Percentiles rank a stretch among this genome's conserved stretches.
Evolutionary conservation across 2,113 vertebrate species (phyloP).

Genomic region (Oncorhynchus kisutch): DNA sequence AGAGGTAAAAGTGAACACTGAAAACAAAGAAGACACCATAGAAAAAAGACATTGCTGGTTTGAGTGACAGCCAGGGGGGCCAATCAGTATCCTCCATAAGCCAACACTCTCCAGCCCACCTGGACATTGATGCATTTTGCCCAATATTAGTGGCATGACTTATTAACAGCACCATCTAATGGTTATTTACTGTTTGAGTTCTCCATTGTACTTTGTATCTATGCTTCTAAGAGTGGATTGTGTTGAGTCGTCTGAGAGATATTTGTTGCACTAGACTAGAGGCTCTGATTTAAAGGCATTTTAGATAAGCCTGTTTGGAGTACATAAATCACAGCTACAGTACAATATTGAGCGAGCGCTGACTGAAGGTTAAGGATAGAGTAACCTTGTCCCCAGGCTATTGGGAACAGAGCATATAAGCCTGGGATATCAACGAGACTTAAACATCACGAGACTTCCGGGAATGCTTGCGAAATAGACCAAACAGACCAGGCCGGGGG

Average conservation of each 20-base stretch:
- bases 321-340: conserved; percentile 2
- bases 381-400: too few relatives aligned
- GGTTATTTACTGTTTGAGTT: neutral
- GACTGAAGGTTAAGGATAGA: neutral
- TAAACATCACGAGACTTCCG: too few relatives aligned
- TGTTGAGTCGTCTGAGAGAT: neutral
- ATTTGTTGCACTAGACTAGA: conserved; percentile 25
- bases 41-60: neutral
- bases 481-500: too few relatives aligned
- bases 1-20: neutral
- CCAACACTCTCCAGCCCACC: conserved; percentile 14
- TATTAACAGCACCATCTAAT: neutral
- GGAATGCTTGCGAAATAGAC: too few relatives aligned
- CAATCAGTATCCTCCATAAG: neutral
- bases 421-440: too few relatives aligned
- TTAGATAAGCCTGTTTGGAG: conserved; percentile 30
- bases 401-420: too few relatives aligned
- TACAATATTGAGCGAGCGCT: neutral
- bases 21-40: neutral
- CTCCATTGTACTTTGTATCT: conserved; percentile 8
- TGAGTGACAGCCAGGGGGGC: neutral
- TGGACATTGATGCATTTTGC: conserved; percentile 25
- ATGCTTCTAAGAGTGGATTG: conserved; percentile 32
- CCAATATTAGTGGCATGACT: neutral
- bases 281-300: conserved; percentile 9